Evolutionary conservation across 92 coral and sea anemone species (phyloP), one percentile per base, ranked within the genome.

Genomic region (Chrysogorgia sp.): DNA sequence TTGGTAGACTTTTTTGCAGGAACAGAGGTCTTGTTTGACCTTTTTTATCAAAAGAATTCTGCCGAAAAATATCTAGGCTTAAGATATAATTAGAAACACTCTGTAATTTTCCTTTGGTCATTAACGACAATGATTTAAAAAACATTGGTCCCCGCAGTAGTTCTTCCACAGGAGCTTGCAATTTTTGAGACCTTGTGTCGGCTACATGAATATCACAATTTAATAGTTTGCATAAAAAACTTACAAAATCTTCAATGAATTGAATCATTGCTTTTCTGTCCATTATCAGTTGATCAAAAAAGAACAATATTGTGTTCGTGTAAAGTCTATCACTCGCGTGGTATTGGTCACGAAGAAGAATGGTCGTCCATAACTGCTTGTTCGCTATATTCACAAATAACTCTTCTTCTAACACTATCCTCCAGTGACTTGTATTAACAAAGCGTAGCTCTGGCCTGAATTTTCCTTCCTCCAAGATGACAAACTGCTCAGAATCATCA

Each of bases 401-500:
- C 28, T 71, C 77, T 52, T 71, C 77, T 26, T 71, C 77, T 30
- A 71, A 57, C 7, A 71, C 24, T 20, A 71, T 49, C 29, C 49
- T 31, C 77, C 77, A 71, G 23, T 52, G 45, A 25, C 61, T 71
- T 28, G 77, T 71, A 34, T 71, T 71, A 10, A 71, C 77, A 71
- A 71, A 71, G 17, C 77, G 13, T 48, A 71, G 23, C 28, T 71
- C 77, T 48, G 77, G 77, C 7, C 24, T 40, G 49, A 49, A 49
- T 7, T 0, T 29, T 28, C 26, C 26, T 5, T 47, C 77, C 29
- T 24, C 15, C 5, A 4, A 28, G 45, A 71, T 23, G 49, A 71
- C 22, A 52, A 71, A 71, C 55, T 52, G 62, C 29, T 49, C 49
- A 31, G 29, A 67, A 14, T 4, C 45, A 48, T 71, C 40, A 15